Evolutionary conservation across 1,140 invertebrate species (phyloP).

Genomic region (Bursaphelenchus mucronatus): DNA sequence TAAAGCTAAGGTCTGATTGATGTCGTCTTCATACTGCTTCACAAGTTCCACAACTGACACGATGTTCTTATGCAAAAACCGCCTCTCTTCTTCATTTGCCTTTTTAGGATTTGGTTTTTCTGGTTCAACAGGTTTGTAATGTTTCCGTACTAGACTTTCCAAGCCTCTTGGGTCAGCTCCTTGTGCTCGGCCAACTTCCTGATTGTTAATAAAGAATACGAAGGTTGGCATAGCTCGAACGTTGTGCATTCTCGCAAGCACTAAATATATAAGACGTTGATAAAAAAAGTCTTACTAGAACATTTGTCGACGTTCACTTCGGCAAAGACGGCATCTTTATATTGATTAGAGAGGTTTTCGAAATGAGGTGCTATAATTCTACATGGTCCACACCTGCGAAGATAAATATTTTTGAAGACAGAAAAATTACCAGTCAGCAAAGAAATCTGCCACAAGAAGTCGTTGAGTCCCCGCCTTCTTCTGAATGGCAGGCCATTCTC

Average conservation of each 20-base stretch:
- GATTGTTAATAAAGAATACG: constrained; percentile 33
- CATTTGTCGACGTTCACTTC: constrained; percentile 49
- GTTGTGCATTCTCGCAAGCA: constrained; percentile 26
- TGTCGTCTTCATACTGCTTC: constrained; percentile 42
- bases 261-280: constrained; percentile 3
- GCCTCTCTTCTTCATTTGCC: constrained; percentile 34
- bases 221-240: constrained; percentile 53
- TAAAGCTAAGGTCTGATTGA: constrained; percentile 46
- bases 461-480: constrained; percentile 2
- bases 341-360: constrained; percentile 36
- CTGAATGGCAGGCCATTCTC: constrained; percentile 7
- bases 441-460: constrained; percentile 48
- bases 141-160: constrained; percentile 19
- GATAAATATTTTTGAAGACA: neutral
- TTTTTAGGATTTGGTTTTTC: constrained; percentile 21
- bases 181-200: constrained; percentile 25
- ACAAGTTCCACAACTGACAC: constrained; percentile 24
- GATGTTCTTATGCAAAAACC: constrained; percentile 29
- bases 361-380: constrained; percentile 47
- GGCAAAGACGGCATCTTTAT: constrained; percentile 41
- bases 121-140: constrained; percentile 16
- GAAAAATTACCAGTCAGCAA: constrained; percentile 34
- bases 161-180: constrained; percentile 38
- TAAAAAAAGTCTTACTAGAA: constrained; percentile 21
- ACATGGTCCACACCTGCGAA: constrained; percentile 43